These are phyloP conservation scores for Rhinophrynus dorsalis DNA, from an alignment of 2,797 vertebrate species.

Conservation along the genomic window DNA sequence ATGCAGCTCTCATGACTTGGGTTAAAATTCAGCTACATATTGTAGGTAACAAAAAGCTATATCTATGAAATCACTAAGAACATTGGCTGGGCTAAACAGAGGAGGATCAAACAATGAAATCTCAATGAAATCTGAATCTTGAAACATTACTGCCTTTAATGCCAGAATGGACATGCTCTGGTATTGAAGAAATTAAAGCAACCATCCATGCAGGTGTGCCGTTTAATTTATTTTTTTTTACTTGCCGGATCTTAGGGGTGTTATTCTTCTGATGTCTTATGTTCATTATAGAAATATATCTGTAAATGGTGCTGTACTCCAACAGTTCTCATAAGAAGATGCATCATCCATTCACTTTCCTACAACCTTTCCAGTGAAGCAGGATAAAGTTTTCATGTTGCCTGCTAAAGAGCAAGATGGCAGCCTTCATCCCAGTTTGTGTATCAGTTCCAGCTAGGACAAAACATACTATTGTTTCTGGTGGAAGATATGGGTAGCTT, in stretches of 20 bases:
- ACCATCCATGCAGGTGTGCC: constrained; percentile 13
- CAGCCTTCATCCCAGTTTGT: neutral
- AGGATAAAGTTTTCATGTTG: neutral
- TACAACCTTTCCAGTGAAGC: neutral
- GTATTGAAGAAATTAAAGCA: constrained; percentile 24
- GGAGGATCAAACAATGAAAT: neutral
- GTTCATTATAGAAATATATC: constrained; percentile 14
- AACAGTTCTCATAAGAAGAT: neutral
- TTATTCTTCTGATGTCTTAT: constrained; percentile 15
- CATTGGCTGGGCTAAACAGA: neutral
- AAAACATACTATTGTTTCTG: too few relatives aligned
- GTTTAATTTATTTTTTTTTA: constrained; percentile 34
- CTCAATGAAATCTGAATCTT: constrained; percentile 1
- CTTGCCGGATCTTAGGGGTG: constrained; percentile 26
- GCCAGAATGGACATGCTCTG: neutral
- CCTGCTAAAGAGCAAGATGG: constrained; percentile 3
- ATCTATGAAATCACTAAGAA: constrained; percentile 1
- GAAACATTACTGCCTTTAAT: constrained; percentile 4
- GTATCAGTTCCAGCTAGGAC: too few relatives aligned
- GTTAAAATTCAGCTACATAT: neutral
- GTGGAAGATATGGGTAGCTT: too few relatives aligned
- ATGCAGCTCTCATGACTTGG: neutral
- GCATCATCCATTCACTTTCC: neutral
- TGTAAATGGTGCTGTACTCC: neutral
- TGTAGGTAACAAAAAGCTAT: neutral